A percentile compares a stretch with the other conserved stretches of the same genome.
These are phyloP conservation scores for Argyresthia albistria DNA, from an alignment of 2,888 invertebrate species.

Conservation along the genomic window DNA sequence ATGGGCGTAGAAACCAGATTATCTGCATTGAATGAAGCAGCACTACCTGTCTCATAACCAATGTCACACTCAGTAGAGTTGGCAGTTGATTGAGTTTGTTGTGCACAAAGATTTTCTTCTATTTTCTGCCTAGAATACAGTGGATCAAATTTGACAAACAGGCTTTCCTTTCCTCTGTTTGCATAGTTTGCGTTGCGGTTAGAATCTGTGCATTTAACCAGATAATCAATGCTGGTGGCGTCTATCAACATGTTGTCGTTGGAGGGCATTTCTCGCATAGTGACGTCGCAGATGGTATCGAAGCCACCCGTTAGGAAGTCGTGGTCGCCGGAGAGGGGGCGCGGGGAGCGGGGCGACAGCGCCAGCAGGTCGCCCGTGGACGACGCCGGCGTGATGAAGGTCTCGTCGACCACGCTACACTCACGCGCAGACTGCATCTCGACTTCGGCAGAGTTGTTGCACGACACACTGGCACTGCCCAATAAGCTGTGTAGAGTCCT, in stretches of 20 bases:
- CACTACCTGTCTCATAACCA: constrained; percentile 59
- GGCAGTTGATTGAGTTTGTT: constrained; percentile 25
- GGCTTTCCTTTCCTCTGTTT: constrained; percentile 72
- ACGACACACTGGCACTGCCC: constrained; percentile 20
- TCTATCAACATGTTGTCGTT: constrained; percentile 58
- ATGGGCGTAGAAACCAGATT: constrained; percentile 31
- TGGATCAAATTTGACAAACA: constrained; percentile 78
- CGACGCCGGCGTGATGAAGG: constrained; percentile 45
- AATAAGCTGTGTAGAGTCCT: constrained; percentile 35
- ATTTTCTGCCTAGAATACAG: constrained; percentile 43
- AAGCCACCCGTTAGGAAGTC: constrained; percentile 56
- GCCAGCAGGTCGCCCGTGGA: constrained; percentile 52
- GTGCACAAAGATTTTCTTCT: constrained; percentile 19
- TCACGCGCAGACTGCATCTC: constrained; percentile 37
- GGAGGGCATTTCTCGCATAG: constrained; percentile 47
- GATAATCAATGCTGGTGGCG: constrained; percentile 69
- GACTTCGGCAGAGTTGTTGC: constrained; percentile 13
- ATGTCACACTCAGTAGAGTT: constrained; percentile 44
- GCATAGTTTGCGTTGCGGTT: constrained; percentile 36
- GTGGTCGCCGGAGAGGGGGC: constrained; percentile 21
- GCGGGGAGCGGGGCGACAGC: constrained; percentile 36
- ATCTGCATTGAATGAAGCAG: constrained; percentile 40
- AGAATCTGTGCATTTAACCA: constrained; percentile 58
- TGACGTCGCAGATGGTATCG: constrained; percentile 54
- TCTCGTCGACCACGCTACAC: constrained; percentile 37